Evolutionary conservation across 2,113 vertebrate genomes (phyloP).

Genomic region (Rhombomys opimus): DNA sequence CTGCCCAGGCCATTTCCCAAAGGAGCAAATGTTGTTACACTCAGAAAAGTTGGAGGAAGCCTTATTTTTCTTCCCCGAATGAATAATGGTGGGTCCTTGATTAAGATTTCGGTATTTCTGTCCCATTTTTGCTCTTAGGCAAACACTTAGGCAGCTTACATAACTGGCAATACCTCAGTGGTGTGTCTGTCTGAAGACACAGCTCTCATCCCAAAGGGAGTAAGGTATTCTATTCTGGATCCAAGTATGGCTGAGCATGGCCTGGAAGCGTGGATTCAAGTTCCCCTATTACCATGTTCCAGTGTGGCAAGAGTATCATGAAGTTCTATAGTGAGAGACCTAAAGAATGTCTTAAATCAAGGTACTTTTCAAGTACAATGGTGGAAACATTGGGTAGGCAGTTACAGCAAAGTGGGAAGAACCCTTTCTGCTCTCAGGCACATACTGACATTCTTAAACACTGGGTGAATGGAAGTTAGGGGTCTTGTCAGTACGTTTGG

Average conservation of each 20-base stretch:
- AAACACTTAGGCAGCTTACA: background rate
- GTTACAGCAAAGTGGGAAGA: background rate
- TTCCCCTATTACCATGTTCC: background rate
- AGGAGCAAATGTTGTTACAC: background rate
- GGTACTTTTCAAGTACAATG: background rate
- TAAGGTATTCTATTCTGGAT: background rate
- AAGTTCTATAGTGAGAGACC: background rate
- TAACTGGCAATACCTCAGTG: background rate
- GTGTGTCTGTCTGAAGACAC: background rate
- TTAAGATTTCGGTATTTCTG: conserved; percentile 25
- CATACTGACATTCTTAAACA: background rate
- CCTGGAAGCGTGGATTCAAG: background rate
- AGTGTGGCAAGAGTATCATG: background rate
- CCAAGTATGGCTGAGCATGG: background rate
- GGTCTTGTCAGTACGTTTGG: background rate
- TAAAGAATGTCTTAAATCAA: background rate
- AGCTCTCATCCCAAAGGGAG: background rate
- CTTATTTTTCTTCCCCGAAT: background rate
- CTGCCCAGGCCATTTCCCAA: background rate
- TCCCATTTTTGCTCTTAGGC: background rate
- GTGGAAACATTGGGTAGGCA: background rate
- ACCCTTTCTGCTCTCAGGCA: background rate
- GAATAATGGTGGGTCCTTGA: background rate
- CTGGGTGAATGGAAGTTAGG: background rate
- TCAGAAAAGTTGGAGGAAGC: background rate